Conservation (phyloP, 1,140 invertebrate genomes). For the Cataglyphis hispanica region DNA sequence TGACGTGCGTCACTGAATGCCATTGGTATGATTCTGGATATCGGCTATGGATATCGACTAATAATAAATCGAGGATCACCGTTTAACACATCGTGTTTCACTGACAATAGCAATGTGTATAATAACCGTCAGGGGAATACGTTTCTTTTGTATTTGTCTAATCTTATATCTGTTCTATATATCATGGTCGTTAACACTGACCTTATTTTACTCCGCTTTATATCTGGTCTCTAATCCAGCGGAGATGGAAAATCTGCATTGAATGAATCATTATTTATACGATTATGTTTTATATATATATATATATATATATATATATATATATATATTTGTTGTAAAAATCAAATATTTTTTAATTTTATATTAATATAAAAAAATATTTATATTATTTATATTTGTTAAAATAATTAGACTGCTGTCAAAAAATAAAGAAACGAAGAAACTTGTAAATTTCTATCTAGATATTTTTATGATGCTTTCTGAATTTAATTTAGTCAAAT, state of each 20-base stretch:
- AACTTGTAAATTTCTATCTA: neutral
- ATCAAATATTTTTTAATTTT: neutral
- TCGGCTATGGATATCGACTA: neutral
- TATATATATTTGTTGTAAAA: neutral
- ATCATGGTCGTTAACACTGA: constrained; percentile 2
- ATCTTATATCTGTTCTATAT: neutral
- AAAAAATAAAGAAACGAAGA: neutral
- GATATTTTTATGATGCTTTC: neutral
- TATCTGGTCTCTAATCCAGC: neutral
- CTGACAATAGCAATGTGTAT: neutral
- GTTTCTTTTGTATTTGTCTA: neutral
- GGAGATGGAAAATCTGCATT: neutral
- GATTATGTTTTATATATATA: neutral
- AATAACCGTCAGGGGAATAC: neutral
- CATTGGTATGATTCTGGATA: neutral
- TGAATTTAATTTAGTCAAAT: neutral
- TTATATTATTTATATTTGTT: no score
- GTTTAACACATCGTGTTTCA: neutral
- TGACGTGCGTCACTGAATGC: constrained; percentile 25
- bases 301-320: no score
- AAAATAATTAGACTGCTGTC: no score
- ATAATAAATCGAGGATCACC: neutral
- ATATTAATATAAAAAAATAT: neutral
- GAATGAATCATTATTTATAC: constrained; percentile 2
- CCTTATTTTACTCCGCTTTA: neutral